phyloP scores from a whole-genome alignment of 2,113 vertebrate species.

The Forbesichthys agassizii region DNA sequence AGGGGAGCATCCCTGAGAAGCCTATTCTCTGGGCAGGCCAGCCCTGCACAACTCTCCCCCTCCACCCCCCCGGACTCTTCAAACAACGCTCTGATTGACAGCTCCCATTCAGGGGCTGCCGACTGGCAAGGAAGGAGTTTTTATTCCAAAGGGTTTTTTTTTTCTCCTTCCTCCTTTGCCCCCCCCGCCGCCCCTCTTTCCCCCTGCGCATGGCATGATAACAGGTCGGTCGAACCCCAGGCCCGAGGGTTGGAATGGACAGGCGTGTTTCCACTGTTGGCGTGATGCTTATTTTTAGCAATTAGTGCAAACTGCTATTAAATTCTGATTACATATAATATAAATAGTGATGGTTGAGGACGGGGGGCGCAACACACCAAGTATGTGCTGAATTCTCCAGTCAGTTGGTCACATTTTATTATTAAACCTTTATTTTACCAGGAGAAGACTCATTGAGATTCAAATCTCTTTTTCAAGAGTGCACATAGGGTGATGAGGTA shows the following conservation, averaged over 20 bases:
- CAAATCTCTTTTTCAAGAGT: too few species aligned
- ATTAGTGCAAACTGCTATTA: background rate
- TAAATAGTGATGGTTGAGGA: too few species aligned
- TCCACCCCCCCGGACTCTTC: conserved; percentile 74
- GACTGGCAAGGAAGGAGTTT: conserved; percentile 83
- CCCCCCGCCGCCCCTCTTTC: background rate
- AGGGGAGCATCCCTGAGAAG: conserved; percentile 87
- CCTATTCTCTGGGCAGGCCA: conserved; percentile 78
- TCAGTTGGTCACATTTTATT: too few species aligned
- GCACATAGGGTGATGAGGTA: too few species aligned
- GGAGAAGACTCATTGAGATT: too few species aligned
- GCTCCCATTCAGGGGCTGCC: conserved; percentile 86
- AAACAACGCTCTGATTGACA: conserved; percentile 89
- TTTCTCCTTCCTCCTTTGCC: background rate
- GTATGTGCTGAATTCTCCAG: too few species aligned
- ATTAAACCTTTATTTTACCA: too few species aligned
- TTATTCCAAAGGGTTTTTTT: conserved; percentile 81
- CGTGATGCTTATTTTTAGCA: conserved; percentile 1
- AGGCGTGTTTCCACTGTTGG: background rate
- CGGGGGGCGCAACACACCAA: too few species aligned
- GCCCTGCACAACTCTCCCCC: conserved; percentile 62
- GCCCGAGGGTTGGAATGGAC: conserved; percentile 27
- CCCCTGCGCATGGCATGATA: conserved; percentile 70
- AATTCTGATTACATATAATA: too few species aligned
- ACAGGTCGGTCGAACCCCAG: conserved; percentile 59